Evolutionary conservation across 1,140 invertebrate species (phyloP), one percentile per base, ranked within the genome.

Genomic region (Platyura marginata): DNA sequence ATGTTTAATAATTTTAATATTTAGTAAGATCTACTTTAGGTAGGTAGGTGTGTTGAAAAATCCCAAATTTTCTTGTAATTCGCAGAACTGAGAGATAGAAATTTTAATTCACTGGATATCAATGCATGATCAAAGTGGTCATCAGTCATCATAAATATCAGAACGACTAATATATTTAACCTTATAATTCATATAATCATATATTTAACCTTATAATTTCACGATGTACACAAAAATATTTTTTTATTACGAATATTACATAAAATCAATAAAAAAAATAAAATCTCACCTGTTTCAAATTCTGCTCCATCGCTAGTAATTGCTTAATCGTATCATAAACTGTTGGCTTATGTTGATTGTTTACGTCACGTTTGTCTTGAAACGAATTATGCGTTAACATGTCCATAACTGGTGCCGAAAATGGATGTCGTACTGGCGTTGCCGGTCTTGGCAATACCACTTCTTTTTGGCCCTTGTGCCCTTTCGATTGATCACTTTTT

Each of bases 271-370:
- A 29, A 29, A 29, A 29, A 29, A 29, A 29, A 29, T 13, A 8
- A 29, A 8, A 29, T 8, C 58, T 61, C 53, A 67, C 65, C 52
- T 65, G 57, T 45, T 60, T 56, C 32, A 66, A 50, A 38, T 56
- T 61, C 49, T 68, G 61, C 47, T 67, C 63, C 60, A 69, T 64
- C 41, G 63, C 60, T 21, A 70, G 46, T 47, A 69, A 60, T 49
- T 66, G 59, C 44, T 66, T 63, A 48, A 70, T 67, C 15, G 66
- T 67, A 46, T 70, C 66, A 49, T 69, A 70, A 15, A 67, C 65
- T 1, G 65, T 66, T 4, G 65, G 61, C 13, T 29, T 29, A 29
- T 6, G 13, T 6, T 29, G 6, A 29, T 13, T 13, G 6, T 6
- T 6, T 8, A 29, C 25, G 6, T 29, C 6, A 6, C 25, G 25